Conservation (phyloP, 2,888 invertebrate genomes). For the Pandemis corylana region DNA sequence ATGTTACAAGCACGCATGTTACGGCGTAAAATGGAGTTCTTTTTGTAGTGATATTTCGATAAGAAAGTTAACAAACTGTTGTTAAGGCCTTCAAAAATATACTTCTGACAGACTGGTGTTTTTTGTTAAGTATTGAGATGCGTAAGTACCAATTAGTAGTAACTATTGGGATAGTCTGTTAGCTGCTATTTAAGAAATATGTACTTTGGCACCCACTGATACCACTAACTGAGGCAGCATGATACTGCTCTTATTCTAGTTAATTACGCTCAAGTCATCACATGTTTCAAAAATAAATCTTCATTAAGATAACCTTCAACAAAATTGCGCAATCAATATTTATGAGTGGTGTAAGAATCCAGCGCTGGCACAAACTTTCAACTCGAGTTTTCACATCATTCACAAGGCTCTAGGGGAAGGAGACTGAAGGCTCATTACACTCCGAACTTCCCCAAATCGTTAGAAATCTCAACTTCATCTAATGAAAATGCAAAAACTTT, state of each 20-base stretch:
- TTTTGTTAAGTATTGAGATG: too few species aligned
- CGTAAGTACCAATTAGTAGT: too few species aligned
- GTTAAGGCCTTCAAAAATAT: not conserved
- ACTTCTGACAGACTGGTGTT: not conserved
- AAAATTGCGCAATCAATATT: conserved; percentile 39
- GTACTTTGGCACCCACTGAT: not conserved
- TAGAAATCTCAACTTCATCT: conserved; percentile 42
- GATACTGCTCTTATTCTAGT: not conserved
- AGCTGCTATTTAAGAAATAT: not conserved
- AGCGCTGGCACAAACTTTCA: conserved; percentile 44
- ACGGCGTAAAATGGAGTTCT: not conserved
- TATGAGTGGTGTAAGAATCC: conserved; percentile 41
- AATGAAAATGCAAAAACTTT: conserved; percentile 43
- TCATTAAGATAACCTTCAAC: conserved; percentile 26
- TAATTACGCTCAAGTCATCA: conserved; percentile 1
- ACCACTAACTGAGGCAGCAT: not conserved
- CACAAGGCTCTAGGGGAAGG: conserved; percentile 41
- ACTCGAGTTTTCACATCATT: conserved; percentile 48
- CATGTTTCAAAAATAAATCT: conserved; percentile 34
- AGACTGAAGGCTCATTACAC: conserved; percentile 42
- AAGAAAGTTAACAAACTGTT: not conserved
- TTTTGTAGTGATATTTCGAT: not conserved
- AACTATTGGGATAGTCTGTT: too few species aligned
- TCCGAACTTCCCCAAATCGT: conserved; percentile 40
- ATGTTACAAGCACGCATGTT: not conserved